A percentile compares a stretch with the other conserved stretches of the same genome.
phyloP scores from a whole-genome alignment of 2,797 vertebrate species.

The Vultur gryphus region DNA sequence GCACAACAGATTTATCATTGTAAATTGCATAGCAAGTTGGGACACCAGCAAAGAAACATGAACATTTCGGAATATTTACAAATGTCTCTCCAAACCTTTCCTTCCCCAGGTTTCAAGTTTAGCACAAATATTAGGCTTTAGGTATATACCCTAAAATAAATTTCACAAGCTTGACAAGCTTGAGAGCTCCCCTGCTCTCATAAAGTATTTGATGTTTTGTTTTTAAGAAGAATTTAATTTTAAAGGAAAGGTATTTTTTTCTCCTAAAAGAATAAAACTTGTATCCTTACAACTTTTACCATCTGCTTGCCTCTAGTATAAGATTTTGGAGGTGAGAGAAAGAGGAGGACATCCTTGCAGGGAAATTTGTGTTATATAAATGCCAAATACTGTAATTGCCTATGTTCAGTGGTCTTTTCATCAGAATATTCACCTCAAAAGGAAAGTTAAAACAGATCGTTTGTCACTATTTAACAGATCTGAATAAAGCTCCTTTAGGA shows the following conservation, averaged over 20 bases:
- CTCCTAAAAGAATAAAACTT: neutral
- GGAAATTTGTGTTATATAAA: neutral
- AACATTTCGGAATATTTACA: neutral
- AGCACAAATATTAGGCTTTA: neutral
- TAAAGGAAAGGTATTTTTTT: neutral
- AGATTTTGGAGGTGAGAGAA: neutral
- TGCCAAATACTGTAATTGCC: neutral
- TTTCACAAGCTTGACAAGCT: neutral
- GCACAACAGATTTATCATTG: neutral
- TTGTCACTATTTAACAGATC: neutral
- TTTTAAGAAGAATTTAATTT: neutral
- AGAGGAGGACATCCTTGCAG: neutral
- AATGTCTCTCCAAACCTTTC: neutral
- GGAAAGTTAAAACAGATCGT: neutral
- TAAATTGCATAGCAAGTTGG: neutral
- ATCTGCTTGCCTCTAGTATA: neutral
- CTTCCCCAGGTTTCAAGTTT: neutral
- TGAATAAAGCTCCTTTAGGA: neutral
- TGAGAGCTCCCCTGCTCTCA: neutral
- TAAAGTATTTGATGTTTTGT: neutral
- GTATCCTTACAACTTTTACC: neutral
- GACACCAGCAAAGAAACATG: neutral
- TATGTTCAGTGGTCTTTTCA: neutral
- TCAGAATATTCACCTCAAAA: neutral
- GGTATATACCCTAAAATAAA: neutral